Percentiles rank a stretch among this genome's conserved stretches.
These are phyloP conservation scores for Melierax canorus DNA, from an alignment of 2,113 vertebrate species.

Conservation along the genomic window DNA sequence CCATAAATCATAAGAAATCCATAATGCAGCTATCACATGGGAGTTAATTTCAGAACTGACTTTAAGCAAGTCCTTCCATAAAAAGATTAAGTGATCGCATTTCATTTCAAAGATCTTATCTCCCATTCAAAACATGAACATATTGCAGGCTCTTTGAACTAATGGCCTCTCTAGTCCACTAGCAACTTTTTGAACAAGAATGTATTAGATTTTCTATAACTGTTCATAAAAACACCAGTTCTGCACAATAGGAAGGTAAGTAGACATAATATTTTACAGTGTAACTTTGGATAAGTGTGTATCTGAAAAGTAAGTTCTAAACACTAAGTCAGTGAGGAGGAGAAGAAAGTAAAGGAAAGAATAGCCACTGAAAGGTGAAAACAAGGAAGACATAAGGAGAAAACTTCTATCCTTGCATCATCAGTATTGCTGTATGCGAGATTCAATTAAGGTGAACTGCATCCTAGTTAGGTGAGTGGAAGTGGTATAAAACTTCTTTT, in stretches of 20 bases:
- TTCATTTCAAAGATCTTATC: conserved; percentile 16
- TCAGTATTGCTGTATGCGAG: not conserved
- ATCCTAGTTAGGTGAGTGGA: not conserved
- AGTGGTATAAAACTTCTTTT: not conserved
- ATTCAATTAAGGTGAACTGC: not conserved
- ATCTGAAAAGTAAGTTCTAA: not conserved
- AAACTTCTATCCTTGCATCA: not conserved
- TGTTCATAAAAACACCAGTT: not conserved
- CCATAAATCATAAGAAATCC: not conserved
- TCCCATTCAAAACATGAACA: not conserved
- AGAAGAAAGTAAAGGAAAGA: not conserved
- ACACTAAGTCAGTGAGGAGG: not conserved
- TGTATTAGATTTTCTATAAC: not conserved
- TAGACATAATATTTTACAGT: not conserved
- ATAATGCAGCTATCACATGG: not conserved
- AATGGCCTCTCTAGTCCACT: not conserved
- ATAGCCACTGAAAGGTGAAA: not conserved
- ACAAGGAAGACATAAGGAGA: not conserved
- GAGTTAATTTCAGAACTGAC: not conserved
- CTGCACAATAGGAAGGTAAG: not conserved
- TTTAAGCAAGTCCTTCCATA: not conserved
- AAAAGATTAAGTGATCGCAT: not conserved
- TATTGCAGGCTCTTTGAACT: not conserved
- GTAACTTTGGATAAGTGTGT: not conserved
- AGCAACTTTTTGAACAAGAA: not conserved